Evolutionary conservation across 2,797 vertebrate genomes (phyloP).

Genomic region (Chloroceryle amazona): DNA sequence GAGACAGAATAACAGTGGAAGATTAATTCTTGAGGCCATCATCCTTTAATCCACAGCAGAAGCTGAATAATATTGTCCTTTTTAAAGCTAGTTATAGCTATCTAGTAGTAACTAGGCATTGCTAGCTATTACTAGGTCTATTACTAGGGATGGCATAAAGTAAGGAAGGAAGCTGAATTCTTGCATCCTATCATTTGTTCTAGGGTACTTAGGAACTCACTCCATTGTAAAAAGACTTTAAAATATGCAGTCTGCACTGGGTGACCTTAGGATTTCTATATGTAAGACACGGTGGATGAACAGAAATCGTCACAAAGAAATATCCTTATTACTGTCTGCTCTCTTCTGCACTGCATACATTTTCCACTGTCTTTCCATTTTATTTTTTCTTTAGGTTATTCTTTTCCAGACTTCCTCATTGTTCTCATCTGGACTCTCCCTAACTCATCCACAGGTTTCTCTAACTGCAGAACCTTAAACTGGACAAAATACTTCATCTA

Average conservation of each 20-base stretch:
- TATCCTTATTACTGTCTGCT: background rate
- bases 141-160: background rate
- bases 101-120: background rate
- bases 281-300: background rate
- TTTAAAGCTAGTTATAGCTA: background rate
- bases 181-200: background rate
- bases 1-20: background rate
- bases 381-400: accelerated
- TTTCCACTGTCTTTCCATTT: background rate
- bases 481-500: background rate
- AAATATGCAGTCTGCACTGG: background rate
- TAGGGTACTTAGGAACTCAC: background rate
- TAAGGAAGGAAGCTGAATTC: background rate
- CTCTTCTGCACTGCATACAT: background rate
- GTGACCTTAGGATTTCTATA: background rate
- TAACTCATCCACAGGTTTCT: background rate
- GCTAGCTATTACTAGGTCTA: background rate
- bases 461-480: background rate
- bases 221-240: background rate
- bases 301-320: background rate
- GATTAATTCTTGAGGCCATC: background rate
- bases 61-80: background rate
- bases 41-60: slow-evolving; percentile 1
- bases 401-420: background rate
- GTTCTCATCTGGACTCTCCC: background rate